phyloP scores from a whole-genome alignment of 2,888 invertebrate genomes.

The Mallateleia sp. region DNA sequence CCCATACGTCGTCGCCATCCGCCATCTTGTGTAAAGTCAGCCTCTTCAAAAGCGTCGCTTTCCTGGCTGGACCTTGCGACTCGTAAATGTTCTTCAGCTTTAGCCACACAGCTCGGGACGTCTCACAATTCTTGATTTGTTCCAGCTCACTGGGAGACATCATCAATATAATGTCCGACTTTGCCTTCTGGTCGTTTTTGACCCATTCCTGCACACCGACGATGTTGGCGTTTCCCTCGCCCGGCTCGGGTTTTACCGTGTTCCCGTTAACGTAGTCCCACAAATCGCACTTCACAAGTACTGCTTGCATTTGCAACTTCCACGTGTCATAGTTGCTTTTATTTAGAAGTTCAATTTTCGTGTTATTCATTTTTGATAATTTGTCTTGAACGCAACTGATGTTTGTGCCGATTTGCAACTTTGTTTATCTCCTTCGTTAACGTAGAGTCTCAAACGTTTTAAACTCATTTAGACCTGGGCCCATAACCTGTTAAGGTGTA shows the following conservation, averaged over 20 bases:
- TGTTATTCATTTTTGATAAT: too few species aligned
- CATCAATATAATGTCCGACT: neutral
- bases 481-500: too few species aligned
- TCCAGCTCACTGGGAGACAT: neutral
- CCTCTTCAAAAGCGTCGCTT: neutral
- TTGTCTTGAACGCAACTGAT: too few species aligned
- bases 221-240: neutral
- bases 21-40: neutral
- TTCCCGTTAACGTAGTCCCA: neutral
- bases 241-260: neutral
- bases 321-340: neutral
- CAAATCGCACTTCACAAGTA: neutral
- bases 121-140: neutral
- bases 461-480: too few species aligned
- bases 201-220: neutral
- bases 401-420: too few species aligned
- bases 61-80: neutral
- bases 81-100: neutral
- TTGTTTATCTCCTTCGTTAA: too few species aligned
- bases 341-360: neutral
- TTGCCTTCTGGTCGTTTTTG: neutral
- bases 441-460: too few species aligned
- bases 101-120: neutral
- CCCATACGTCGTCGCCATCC: neutral
- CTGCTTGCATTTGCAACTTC: neutral